A percentile compares a stretch with the other conserved stretches of the same genome.
These are phyloP conservation scores for Calidris pygmaea DNA, from an alignment of 2,113 vertebrate genomes.

Conservation along the genomic window DNA sequence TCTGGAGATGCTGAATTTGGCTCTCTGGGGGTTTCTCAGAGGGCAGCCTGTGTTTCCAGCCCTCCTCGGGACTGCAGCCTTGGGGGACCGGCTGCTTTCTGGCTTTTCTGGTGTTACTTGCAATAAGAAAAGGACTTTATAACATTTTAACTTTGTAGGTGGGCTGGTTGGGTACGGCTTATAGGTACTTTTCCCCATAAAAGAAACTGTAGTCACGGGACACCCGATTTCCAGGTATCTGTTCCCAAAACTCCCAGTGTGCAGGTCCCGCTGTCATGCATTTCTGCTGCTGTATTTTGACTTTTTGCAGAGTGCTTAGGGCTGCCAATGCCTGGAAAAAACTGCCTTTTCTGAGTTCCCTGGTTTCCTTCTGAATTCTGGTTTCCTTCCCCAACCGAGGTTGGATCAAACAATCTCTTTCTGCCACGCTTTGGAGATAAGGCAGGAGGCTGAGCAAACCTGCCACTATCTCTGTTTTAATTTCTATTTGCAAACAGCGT, in stretches of 20 bases:
- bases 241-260: background rate
- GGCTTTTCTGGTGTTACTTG: background rate
- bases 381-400: background rate
- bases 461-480: conserved; percentile 9
- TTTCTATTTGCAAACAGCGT: conserved; percentile 37
- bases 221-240: background rate
- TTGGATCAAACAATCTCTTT: background rate
- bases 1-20: background rate
- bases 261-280: rapidly evolving
- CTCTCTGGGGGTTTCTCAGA: background rate
- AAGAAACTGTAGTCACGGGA: background rate
- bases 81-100: background rate
- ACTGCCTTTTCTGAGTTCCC: background rate
- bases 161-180: rapidly evolving
- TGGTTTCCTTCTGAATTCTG: background rate
- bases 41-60: background rate
- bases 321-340: background rate
- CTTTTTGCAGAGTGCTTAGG: background rate
- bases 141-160: too few relatives aligned
- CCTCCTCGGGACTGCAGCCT: background rate
- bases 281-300: background rate
- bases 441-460: conserved; percentile 26
- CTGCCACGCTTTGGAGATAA: background rate
- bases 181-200: rapidly evolving
- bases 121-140: background rate